Evolutionary conservation across 1,140 invertebrate genomes (phyloP), one percentile per base, ranked within the genome.

Genomic region (Ceratosolen fusciceps): DNA sequence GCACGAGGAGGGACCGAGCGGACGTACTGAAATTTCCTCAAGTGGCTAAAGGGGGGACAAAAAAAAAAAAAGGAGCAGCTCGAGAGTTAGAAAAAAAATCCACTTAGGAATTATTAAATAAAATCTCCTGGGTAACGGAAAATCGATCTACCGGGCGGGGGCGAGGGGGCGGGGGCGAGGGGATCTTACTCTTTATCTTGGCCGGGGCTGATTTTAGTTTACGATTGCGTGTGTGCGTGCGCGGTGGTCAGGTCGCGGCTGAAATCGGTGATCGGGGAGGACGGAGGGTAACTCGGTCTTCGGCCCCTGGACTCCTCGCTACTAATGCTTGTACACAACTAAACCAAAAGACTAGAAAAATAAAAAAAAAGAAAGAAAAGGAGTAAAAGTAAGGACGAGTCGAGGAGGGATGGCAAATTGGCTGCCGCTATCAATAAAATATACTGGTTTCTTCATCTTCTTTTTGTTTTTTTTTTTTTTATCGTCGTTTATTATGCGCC

Each of bases 231-330:
- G 31, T 37, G 10, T 21, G 34, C 21, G 21, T 65, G 21, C 31
- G n/a, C 10, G 31, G 16, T 65, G 60, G 34, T 37, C 60, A n/a
- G n/a, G 16, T 19, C 24, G 24, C 19, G 56, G 24, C 34, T 56
- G 49, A 34, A 54, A 0, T 43, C 21, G n/a, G 29, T 24, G 37
- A 29, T 26, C 52, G 39, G 16, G 2, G 7, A 12, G 12, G 10
- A 49, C 0, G 21, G 21, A 58, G 49, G 37, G 54, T 31, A 72
- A 78, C 60, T 72, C 68, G 68, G 68, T 78, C 76, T 54, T 3
- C 47, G 29, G 3, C 14, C 34, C 52, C 62, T 56, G 75, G 65
- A 39, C 49, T 47, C 29, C 16, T 37, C 43, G 10, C 14, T 21
- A n/a, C 60, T n/a, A n/a, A n/a, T n/a, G n/a, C n/a, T n/a, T n/a